These are phyloP conservation scores for Poeciliopsis gracilis DNA, from an alignment of 2,797 vertebrate genomes.

Conservation along the genomic window DNA sequence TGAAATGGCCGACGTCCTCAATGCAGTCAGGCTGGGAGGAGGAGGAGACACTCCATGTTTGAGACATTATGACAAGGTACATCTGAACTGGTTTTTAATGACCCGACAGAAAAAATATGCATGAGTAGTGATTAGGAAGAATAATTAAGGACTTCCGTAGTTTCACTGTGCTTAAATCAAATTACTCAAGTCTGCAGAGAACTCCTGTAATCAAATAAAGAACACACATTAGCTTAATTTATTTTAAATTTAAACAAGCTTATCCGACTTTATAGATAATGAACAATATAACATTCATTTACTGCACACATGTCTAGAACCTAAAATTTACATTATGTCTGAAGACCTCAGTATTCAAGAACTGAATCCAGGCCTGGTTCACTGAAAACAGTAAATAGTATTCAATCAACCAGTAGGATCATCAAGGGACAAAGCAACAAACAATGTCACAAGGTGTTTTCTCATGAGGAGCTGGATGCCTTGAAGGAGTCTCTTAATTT, in stretches of 20 bases:
- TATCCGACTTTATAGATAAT: neutral
- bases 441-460: neutral
- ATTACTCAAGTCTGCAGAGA: neutral
- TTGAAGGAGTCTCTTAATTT: neutral
- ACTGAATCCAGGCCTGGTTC: neutral
- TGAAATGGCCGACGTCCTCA: conserved; percentile 76
- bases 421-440: neutral
- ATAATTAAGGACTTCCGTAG: neutral
- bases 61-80: conserved; percentile 85
- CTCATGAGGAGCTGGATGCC: neutral
- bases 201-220: neutral
- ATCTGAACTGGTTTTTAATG: neutral
- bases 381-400: neutral
- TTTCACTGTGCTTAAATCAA: neutral
- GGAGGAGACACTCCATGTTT: conserved; percentile 59
- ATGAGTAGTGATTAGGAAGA: neutral
- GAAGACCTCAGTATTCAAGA: neutral
- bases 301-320: neutral
- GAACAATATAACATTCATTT: neutral
- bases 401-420: neutral
- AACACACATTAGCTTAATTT: neutral
- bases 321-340: neutral
- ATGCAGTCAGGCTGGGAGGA: conserved; percentile 76
- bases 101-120: neutral
- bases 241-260: neutral